Conservation (phyloP, 1,140 invertebrate species). For the Drosophila tani region DNA sequence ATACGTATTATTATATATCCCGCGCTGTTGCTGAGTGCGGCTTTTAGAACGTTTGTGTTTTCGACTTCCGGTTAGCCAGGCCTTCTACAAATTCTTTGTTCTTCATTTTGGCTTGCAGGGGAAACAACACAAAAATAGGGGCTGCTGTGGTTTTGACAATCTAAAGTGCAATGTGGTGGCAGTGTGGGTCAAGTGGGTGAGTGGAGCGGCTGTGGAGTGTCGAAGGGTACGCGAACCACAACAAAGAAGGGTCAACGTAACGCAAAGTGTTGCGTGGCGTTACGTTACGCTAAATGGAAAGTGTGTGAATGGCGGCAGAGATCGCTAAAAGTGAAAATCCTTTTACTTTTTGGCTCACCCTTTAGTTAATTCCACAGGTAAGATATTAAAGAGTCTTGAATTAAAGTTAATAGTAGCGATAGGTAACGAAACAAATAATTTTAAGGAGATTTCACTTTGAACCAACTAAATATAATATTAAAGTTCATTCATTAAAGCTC, state of each 20-base stretch:
- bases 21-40: slow-evolving; percentile 68
- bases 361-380: not conserved
- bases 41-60: slow-evolving; percentile 82
- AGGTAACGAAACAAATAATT: not conserved
- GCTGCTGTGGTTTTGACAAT: slow-evolving; percentile 65
- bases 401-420: not conserved
- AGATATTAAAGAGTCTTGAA: not conserved
- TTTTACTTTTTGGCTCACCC: not conserved
- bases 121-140: slow-evolving; percentile 15
- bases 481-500: not conserved
- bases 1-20: slow-evolving; percentile 24
- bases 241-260: slow-evolving; percentile 42
- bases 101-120: slow-evolving; percentile 54
- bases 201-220: slow-evolving; percentile 3
- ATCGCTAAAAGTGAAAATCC: slow-evolving; percentile 29
- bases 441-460: too few species aligned
- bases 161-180: slow-evolving; percentile 49
- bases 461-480: too few species aligned
- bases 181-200: slow-evolving; percentile 51
- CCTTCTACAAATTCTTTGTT: slow-evolving; percentile 73
- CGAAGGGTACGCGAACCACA: slow-evolving; percentile 24
- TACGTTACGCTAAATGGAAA: slow-evolving; percentile 1
- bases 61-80: slow-evolving; percentile 79
- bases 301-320: slow-evolving; percentile 6
- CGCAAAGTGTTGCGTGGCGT: slow-evolving; percentile 12